phyloP scores from a whole-genome alignment of 1,140 invertebrate genomes.

The Capitella teleta region DNA sequence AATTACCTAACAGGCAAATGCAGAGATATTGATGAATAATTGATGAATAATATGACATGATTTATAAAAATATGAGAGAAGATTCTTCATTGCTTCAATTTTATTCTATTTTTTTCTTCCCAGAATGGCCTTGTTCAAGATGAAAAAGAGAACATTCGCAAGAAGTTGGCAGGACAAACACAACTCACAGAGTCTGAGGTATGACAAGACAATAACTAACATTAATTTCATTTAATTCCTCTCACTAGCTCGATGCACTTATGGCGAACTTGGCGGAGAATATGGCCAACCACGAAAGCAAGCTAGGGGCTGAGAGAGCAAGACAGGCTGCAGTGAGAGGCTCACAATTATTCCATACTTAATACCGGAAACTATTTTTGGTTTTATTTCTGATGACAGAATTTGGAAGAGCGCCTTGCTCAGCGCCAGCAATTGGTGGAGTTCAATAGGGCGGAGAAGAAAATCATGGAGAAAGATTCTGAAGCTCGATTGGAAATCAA shows the following conservation, averaged over 20 bases:
- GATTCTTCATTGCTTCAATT: neutral
- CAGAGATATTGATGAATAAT: too few relatives aligned
- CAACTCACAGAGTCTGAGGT: constrained; percentile 7
- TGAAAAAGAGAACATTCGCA: constrained; percentile 6
- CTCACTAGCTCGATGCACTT: constrained; percentile 5
- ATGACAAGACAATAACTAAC: neutral
- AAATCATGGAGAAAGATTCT: neutral
- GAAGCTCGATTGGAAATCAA: constrained; percentile 15
- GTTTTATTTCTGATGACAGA: too few relatives aligned
- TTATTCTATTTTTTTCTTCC: neutral
- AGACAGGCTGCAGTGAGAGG: constrained; percentile 11
- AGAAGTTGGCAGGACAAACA: neutral
- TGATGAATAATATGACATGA: too few relatives aligned
- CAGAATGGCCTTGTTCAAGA: constrained; percentile 7
- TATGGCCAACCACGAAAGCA: constrained; percentile 5
- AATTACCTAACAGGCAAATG: too few relatives aligned
- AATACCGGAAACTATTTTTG: too few relatives aligned
- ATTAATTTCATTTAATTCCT: neutral
- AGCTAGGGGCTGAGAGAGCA: constrained; percentile 3
- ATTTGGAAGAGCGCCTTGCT: neutral
- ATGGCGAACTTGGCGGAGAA: constrained; percentile 8
- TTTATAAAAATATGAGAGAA: too few relatives aligned
- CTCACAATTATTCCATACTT: too few relatives aligned
- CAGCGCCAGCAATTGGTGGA: neutral
- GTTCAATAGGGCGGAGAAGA: neutral